Evolutionary conservation across 2,113 vertebrate genomes (phyloP), one percentile per base, ranked within the genome.

Genomic region (Sinocyclocheilus maitianheensis): DNA sequence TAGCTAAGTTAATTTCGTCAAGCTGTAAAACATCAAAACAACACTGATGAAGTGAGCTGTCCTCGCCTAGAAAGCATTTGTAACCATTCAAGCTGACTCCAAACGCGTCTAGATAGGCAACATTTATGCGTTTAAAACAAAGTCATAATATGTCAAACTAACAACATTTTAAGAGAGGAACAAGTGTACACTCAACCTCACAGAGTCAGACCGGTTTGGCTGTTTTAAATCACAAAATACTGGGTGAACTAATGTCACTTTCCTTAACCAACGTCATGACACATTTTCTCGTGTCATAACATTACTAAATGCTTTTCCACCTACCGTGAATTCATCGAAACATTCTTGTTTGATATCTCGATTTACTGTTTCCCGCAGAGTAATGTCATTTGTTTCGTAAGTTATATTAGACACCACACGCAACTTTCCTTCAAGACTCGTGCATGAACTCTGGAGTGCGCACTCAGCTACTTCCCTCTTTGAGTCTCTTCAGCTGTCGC

Each of bases 261-360:
- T 55, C 53, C 53, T 46, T 10, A 46, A 46, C 10, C 43, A 46
- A 46, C 43, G 46, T 48, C 46, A 48, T 46, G 10, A 10, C 43
- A 46, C 43, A 46, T 10, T 0, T 55, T 55, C 40, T 46, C 55
- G 34, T 20, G 34, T 18, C 12, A 78, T 62, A 80, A 63, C 58
- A 24, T n/a, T 63, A 80, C 22, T 18, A 30, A 30, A 48, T 12
- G 4, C 0, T 75, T 48, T 81, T 37, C 4, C 8, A 77, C 85
- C 83, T 81, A 89, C 88, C 88, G 75, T 83, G 16, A 67, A 24
- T 24, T 86, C 48, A 48, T 30, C n/a, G 16, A 7, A 30, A n/a
- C 81, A 75, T 60, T 60, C 1, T 51, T 3, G 16, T 12, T 22
- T 12, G 53, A 24, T 53, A 51, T 46, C 18, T 37, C 63, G 48